These are phyloP conservation scores for Brachystomella parvula DNA, from an alignment of 1,140 invertebrate genomes.

Conservation along the genomic window DNA sequence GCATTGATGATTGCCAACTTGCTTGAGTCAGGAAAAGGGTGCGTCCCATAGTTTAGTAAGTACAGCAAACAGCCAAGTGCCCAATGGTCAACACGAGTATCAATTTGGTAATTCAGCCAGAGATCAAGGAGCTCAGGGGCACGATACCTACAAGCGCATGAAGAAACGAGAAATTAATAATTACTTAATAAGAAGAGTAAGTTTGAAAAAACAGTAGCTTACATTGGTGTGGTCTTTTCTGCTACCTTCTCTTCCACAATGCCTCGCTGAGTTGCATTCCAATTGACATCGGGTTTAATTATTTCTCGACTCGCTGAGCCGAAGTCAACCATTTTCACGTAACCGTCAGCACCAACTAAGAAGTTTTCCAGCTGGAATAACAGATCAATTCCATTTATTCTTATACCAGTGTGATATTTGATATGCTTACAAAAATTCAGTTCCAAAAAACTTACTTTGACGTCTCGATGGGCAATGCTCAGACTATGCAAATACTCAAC, in stretches of 20 bases:
- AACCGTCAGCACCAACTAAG: conserved; percentile 66
- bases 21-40: conserved; percentile 95
- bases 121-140: conserved; percentile 96
- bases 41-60: conserved; percentile 80
- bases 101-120: conserved; percentile 92
- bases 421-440: neutral
- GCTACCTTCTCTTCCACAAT: conserved; percentile 84
- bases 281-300: conserved; percentile 73
- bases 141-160: conserved; percentile 46
- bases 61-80: conserved; percentile 93
- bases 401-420: conserved; percentile 10
- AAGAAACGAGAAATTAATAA: no score
- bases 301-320: conserved; percentile 85
- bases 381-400: conserved; percentile 6
- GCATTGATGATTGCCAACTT: conserved; percentile 94
- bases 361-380: conserved; percentile 57
- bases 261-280: conserved; percentile 84
- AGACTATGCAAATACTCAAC: conserved; percentile 34
- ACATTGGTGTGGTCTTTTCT: conserved; percentile 76
- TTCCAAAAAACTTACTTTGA: conserved; percentile 23
- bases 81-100: conserved; percentile 85
- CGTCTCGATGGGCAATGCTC: conserved; percentile 34
- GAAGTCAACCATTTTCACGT: conserved; percentile 96
- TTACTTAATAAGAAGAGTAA: neutral
- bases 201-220: no score